Conservation (phyloP, 2,888 invertebrate genomes). For the Carpatolechia fugitivella region DNA sequence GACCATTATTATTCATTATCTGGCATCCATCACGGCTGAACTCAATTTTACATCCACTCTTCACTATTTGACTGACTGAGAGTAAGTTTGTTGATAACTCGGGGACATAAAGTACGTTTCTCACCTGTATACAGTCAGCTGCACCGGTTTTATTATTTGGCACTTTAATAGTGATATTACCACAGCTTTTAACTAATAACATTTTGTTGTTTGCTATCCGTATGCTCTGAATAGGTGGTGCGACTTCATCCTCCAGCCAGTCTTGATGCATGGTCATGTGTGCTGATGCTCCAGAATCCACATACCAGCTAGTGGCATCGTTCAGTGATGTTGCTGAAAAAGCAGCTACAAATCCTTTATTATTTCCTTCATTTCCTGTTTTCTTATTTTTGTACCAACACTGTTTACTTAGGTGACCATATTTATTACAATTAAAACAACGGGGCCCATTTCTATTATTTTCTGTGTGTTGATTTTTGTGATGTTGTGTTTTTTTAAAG, state of each 20-base stretch:
- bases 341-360: constrained; percentile 7
- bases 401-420: constrained; percentile 19
- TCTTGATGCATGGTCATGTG: constrained; percentile 29
- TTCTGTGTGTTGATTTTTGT: not conserved
- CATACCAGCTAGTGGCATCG: constrained; percentile 37
- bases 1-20: not conserved
- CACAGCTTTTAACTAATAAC: no score
- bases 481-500: not conserved
- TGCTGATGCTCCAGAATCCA: constrained; percentile 31
- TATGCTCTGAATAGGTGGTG: not conserved
- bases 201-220: not conserved
- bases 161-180: no score
- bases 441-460: constrained; percentile 10
- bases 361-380: not conserved
- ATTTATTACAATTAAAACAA: constrained; percentile 16
- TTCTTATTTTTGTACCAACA: constrained; percentile 10
- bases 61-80: constrained; percentile 28
- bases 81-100: constrained; percentile 27
- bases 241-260: constrained; percentile 20
- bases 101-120: constrained; percentile 31
- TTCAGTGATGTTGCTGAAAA: constrained; percentile 8
- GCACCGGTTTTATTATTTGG: no score
- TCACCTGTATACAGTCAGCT: no score
- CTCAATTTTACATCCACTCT: constrained; percentile 21
- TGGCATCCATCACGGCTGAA: not conserved